Base-by-base conservation (phyloP, 2,888 invertebrate species). In the Therioaphis trifolii region DNA sequence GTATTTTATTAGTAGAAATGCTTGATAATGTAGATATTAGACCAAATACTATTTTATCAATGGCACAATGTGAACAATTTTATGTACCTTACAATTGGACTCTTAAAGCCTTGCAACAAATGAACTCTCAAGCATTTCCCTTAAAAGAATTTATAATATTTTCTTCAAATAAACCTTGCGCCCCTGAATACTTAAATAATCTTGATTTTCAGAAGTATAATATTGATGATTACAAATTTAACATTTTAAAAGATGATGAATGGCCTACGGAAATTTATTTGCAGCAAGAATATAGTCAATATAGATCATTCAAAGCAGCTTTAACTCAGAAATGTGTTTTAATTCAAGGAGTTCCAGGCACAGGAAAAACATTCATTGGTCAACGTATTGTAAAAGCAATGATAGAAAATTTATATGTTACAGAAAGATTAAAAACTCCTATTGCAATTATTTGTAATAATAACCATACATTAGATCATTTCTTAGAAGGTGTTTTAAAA, bases 341-440 rank as follows among this genome's bases (percentile, higher is more conserved):
- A 0, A 94, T 96, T 85, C 95, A 95, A 90, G 96, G 96, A 0
- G 95, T 95, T 0, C 96, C 96, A 0, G 96, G 96, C 1, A 95
- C 95, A 0, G 96, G 96, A 0, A 96, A 96, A 90, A 95, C 96
- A 0, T 94, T 91, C 88, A 88, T 96, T 85, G 95, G 95, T 0
- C 89, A 94, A 52, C 93, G 93, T 90, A 92, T 96, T 35, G 92
- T 93, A 0, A 90, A 92, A 82, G 71, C 92, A 0, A 87, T 96
- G 46, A 88, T 95, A 1, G 88, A 90, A 84, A 95, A 94, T 88
- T 82, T 82, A 18, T 46, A 88, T 95, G 1, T 88, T 90, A 84
- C 95, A 94, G 87, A 87, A 43, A 84, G 85, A 5, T 86, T 90
- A 15, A 89, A 89, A n/a, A 89, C 89, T 4, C 94, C 94, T 0